Evolutionary conservation across 2,888 invertebrate genomes (phyloP).

Genomic region (Tetrapedia diversipes): DNA sequence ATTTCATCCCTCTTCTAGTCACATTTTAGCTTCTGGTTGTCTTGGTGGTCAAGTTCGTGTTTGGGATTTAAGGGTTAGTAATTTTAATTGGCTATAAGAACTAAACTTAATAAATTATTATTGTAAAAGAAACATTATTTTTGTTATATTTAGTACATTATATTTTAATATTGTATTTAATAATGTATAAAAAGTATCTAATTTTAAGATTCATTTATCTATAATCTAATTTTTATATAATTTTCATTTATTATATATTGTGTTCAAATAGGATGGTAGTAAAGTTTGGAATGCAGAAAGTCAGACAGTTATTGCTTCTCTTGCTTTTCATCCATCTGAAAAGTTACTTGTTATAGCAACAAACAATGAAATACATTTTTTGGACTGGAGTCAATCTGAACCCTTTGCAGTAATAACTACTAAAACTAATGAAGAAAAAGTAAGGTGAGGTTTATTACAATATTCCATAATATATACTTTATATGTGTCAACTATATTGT

Average conservation of each 20-base stretch:
- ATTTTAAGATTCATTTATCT: not conserved
- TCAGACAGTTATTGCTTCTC: slow-evolving; percentile 91
- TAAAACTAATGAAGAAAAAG: slow-evolving; percentile 91
- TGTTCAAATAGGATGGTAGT: slow-evolving; percentile 88
- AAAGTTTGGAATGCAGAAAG: slow-evolving; percentile 91
- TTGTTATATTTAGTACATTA: not conserved
- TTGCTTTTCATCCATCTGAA: slow-evolving; percentile 94
- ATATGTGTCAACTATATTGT: too few species aligned
- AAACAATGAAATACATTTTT: slow-evolving; percentile 92
- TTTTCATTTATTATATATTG: slow-evolving; percentile 11
- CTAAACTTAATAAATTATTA: not conserved
- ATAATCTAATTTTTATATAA: not conserved
- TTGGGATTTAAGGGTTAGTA: slow-evolving; percentile 91
- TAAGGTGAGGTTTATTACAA: slow-evolving; percentile 85
- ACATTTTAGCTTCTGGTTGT: slow-evolving; percentile 94
- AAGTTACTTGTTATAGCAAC: slow-evolving; percentile 93
- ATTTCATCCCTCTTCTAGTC: slow-evolving; percentile 92
- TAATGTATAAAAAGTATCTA: not conserved
- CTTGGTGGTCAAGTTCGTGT: slow-evolving; percentile 94
- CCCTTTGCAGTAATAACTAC: slow-evolving; percentile 91
- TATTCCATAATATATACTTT: too few species aligned
- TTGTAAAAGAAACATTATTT: not conserved
- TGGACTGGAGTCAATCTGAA: slow-evolving; percentile 93
- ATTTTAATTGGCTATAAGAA: not conserved
- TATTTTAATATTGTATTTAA: not conserved